phyloP scores from a whole-genome alignment of 2,888 invertebrate species.

The Heliconius sara region DNA sequence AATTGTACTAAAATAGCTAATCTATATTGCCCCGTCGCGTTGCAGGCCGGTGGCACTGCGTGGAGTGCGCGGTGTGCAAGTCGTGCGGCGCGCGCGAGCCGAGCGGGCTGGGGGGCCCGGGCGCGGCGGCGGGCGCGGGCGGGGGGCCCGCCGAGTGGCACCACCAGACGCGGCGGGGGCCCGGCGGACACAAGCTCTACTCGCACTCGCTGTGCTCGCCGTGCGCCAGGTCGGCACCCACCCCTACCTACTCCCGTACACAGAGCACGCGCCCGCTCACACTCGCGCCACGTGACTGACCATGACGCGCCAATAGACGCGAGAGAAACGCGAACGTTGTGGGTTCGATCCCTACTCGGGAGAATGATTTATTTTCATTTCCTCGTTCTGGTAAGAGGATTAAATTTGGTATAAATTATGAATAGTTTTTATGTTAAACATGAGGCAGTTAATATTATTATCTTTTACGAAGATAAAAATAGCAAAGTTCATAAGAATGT shows the following conservation, averaged over 20 bases:
- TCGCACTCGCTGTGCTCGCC: slow-evolving; percentile 87
- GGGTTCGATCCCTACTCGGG: no score
- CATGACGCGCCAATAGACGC: no score
- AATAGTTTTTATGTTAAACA: not conserved
- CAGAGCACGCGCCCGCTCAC: slow-evolving; percentile 10
- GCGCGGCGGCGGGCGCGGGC: slow-evolving; percentile 50
- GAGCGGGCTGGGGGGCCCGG: slow-evolving; percentile 58
- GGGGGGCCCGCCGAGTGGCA: slow-evolving; percentile 70
- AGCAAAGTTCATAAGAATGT: not conserved
- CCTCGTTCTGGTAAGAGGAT: not conserved
- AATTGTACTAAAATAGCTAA: no score
- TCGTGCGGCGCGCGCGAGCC: slow-evolving; percentile 85
- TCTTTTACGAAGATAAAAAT: not conserved
- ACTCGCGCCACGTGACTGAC: not conserved
- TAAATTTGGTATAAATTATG: not conserved
- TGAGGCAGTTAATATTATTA: not conserved
- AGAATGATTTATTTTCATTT: not conserved
- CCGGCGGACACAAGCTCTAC: slow-evolving; percentile 79
- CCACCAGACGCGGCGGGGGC: slow-evolving; percentile 79
- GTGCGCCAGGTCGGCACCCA: slow-evolving; percentile 85
- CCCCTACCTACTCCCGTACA: not conserved
- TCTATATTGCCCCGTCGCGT: not conserved
- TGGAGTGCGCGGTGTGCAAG: slow-evolving; percentile 89
- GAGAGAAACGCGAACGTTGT: no score
- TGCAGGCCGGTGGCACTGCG: slow-evolving; percentile 93